Conservation (phyloP, 1,140 invertebrate species). For the Vanessa atalanta region DNA sequence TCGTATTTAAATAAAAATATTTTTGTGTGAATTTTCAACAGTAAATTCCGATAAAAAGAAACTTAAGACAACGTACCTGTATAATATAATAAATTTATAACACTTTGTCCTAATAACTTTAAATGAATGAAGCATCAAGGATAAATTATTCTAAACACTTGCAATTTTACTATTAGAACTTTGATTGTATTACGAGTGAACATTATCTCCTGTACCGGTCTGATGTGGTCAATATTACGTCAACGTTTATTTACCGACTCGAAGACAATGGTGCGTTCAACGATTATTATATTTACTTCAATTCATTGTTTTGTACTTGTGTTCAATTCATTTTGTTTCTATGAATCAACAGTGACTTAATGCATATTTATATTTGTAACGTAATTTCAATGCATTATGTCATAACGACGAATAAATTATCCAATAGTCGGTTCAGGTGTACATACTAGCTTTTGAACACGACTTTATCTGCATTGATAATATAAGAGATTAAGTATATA, state of each 20-base stretch:
- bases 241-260: conserved; percentile 12
- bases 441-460: neutral
- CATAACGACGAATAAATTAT: conserved; percentile 10
- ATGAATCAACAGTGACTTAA: conserved; percentile 5
- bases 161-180: no score
- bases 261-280: neutral
- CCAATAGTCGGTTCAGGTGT: neutral
- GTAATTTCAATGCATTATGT: conserved; percentile 11
- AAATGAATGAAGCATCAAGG: no score
- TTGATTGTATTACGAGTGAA: no score
- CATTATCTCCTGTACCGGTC: neutral
- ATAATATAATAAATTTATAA: no score
- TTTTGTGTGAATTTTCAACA: no score
- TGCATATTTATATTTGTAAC: conserved; percentile 12
- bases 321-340: conserved; percentile 5
- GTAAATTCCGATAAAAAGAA: no score
- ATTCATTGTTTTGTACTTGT: conserved; percentile 8
- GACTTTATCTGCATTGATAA: neutral
- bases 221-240: conserved; percentile 10
- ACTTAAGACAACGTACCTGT: no score
- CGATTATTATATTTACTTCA: conserved; percentile 14
- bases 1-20: no score
- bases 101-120: no score
- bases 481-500: no score
- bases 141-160: no score